Evolutionary conservation across 1,140 invertebrate genomes (phyloP), one percentile per base, ranked within the genome.

Genomic region (Laupala kohalensis): DNA sequence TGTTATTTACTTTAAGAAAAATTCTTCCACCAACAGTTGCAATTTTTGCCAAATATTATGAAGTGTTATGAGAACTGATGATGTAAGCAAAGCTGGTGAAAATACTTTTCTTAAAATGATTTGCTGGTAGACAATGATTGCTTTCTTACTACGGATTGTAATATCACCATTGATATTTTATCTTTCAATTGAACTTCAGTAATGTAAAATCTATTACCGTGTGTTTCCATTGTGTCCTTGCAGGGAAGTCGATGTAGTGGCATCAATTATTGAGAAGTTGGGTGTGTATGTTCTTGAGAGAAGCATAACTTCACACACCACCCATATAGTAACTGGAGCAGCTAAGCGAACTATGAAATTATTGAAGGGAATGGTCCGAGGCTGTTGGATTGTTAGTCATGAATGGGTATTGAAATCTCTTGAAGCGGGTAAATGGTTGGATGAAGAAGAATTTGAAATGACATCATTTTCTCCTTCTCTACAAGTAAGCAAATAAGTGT

Each of bases 321-420:
- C 84, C 28, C 85, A 86, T 76, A 74, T 87, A 69, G 79, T 87
- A 4, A 80, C 79, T 71, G 78, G 81, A 24, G 82, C 82, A 66
- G 73, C 82, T 6, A 80, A 81, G 28, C 78, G 85, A 30, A 86
- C 86, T 0, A 73, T 86, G 13, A 87, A 87, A 76, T 74, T 86
- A 25, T 73, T 86, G 70, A 81, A 82, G 73, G 86, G 81, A 3
- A 75, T 86, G 4, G 79, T 81, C 72, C 78, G 83, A 64, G 85
- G 85, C 2, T 83, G 84, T 72, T 86, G 84, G 84, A 83, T 87
- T 70, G 70, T 87, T 3, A 79, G 77, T 29, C 78, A 79, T 66
- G 80, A 84, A 67, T 87, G 86, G 86, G 82, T 85, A 2, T 73
- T 79, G 65, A 77, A 80, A 29, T 86, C 84, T 2, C 27, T 83